Conservation (phyloP, 2,797 vertebrate genomes). For the Cephalopachus bancanus region DNA sequence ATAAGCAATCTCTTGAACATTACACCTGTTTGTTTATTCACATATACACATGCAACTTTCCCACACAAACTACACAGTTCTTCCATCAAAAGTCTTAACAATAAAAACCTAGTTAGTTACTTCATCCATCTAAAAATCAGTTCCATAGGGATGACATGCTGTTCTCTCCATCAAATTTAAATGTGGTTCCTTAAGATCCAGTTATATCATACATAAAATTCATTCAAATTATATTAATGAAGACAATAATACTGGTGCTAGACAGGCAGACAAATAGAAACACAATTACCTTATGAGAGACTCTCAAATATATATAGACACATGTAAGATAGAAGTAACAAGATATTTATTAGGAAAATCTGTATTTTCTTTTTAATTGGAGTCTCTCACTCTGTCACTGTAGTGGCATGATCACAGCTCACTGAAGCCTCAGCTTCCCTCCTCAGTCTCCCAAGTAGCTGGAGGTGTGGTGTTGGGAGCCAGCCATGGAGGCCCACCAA, state of each 20-base stretch:
- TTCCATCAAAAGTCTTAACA: background rate
- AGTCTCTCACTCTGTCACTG: no score
- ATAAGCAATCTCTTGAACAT: background rate
- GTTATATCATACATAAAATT: background rate
- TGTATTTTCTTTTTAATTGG: background rate
- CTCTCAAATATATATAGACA: background rate
- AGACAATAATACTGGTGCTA: background rate
- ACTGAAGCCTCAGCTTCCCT: no score
- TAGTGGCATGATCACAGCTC: no score
- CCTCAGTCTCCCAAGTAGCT: no score
- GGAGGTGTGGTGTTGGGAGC: no score
- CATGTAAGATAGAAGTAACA: background rate
- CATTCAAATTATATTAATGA: background rate
- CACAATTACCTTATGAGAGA: background rate
- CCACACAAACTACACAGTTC: background rate
- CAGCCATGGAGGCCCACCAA: no score
- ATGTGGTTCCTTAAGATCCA: background rate
- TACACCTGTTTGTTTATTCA: background rate
- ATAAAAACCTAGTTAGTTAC: background rate
- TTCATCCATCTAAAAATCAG: background rate
- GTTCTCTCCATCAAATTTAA: background rate
- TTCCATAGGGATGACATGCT: background rate
- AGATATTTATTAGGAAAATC: background rate
- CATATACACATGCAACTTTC: background rate
- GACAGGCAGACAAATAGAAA: background rate